A percentile compares a stretch with the other conserved stretches of the same genome.
Conservation (phyloP, 2,888 invertebrate genomes). For the Tyria jacobaeae region DNA sequence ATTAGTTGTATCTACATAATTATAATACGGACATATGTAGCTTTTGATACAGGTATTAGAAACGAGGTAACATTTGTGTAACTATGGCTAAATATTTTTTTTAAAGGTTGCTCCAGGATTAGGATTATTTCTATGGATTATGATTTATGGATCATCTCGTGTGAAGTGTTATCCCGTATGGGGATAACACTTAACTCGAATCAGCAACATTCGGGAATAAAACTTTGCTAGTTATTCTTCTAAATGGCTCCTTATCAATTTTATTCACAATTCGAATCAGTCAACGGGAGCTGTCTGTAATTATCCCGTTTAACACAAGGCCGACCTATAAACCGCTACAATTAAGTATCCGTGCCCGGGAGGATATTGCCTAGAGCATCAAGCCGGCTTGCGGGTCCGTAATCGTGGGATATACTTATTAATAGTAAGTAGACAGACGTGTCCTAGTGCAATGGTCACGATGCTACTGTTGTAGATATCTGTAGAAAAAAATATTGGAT, state of each 20-base stretch:
- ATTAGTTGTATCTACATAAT: neutral
- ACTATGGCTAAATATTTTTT: too few species aligned
- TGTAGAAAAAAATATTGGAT: too few species aligned
- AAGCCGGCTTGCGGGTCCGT: conserved; percentile 1
- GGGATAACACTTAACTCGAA: too few species aligned
- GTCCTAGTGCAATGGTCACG: neutral
- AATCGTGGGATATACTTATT: neutral
- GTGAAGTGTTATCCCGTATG: too few species aligned
- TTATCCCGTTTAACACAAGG: conserved; percentile 5
- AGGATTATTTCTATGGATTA: too few species aligned
- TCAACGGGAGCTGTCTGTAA: conserved; percentile 11
- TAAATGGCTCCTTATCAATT: neutral
- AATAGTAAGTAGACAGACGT: neutral
- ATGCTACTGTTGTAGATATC: neutral
- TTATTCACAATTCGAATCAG: conserved; percentile 1
- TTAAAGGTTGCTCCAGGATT: neutral
- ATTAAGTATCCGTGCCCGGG: conserved; percentile 13
- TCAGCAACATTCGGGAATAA: neutral
- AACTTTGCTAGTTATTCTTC: neutral
- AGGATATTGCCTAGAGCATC: conserved; percentile 2
- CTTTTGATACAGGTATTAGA: too few species aligned
- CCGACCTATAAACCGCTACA: conserved; percentile 12
- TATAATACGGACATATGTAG: neutral
- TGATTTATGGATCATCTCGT: too few species aligned
- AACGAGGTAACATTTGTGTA: too few species aligned